A percentile compares a stretch with the other conserved stretches of the same genome.
phyloP scores from a whole-genome alignment of 2,888 invertebrate species.

The Leucozona laternaria region DNA sequence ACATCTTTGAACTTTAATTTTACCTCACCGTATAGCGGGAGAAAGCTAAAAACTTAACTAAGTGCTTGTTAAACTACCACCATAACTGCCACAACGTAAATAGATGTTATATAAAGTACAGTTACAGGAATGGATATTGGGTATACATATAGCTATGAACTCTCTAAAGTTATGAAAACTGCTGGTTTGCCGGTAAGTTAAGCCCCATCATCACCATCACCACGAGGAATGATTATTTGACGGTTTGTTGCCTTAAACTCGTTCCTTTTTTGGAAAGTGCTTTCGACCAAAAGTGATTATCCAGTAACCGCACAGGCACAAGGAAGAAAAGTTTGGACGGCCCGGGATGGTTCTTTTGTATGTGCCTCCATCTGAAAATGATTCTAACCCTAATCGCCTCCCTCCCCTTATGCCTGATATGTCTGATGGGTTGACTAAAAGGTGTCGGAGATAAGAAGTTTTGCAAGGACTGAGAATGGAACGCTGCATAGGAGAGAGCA shows the following conservation, averaged over 20 bases:
- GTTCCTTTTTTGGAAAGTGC: constrained; percentile 44
- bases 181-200: constrained; percentile 68
- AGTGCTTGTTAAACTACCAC: constrained; percentile 73
- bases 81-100: constrained; percentile 53
- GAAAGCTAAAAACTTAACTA: constrained; percentile 69
- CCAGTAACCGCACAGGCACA: constrained; percentile 62
- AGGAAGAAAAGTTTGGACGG: constrained; percentile 34
- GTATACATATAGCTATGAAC: not conserved
- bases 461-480: not conserved
- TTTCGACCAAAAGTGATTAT: constrained; percentile 71
- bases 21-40: constrained; percentile 13
- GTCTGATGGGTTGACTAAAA: constrained; percentile 18
- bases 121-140: not conserved
- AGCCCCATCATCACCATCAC: constrained; percentile 60
- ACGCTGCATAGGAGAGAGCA: not conserved
- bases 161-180: constrained; percentile 55
- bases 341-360: constrained; percentile 40
- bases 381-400: not conserved
- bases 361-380: constrained; percentile 20
- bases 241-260: constrained; percentile 38
- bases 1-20: constrained; percentile 62
- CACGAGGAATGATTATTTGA: constrained; percentile 47
- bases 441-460: constrained; percentile 65
- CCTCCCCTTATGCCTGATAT: not conserved
- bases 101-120: constrained; percentile 15